Base-by-base conservation (phyloP, 2,888 invertebrate genomes). In the Cephonodes hylas region DNA sequence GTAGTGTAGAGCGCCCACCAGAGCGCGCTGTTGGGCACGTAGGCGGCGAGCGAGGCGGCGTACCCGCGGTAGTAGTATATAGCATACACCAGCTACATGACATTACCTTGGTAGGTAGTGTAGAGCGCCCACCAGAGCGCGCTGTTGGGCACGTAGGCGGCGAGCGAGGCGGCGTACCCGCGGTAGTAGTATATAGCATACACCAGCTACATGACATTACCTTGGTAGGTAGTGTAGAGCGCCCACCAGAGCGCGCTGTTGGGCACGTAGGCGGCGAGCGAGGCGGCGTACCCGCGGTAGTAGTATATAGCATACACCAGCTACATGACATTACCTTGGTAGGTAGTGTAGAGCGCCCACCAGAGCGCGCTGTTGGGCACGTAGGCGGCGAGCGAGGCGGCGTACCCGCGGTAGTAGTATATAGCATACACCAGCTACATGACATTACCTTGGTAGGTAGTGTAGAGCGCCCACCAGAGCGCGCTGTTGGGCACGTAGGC, bases 181-280 rank as follows among this genome's bases (percentile, higher is more conserved):
- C 98, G 93, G 86, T 99, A 99, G 87, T 98, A 99, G n/a, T n/a
- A n/a, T n/a, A n/a, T n/a, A n/a, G n/a, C n/a, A n/a, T n/a, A n/a
- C n/a, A n/a, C n/a, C n/a, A n/a, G n/a, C n/a, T n/a, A n/a, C n/a
- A n/a, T n/a, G n/a, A 10, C 44, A 18, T 15, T 85, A 98, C 98
- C 97, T 95, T 98, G 97, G 86, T 98, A 99, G 46, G 96, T 93
- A 69, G 98, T 97, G 85, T 99, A 99, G 75, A 98, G 96, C 20
- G 95, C 96, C 99, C 99, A 99, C 99, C 99, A 99, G 53, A 99
- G 93, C n/a, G 98, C 99, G 18, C 98, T 98, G 86, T 98, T 99
- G 13, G 99, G 99, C 53, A 98, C 98, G 84, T 98, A 99, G 0
- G 98, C 96, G 71, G 96, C 96, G 10, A 99, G 89, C 27, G 99